These are phyloP conservation scores for Sebastes hopkinsi DNA, from an alignment of 2,797 vertebrate species.

Conservation along the genomic window DNA sequence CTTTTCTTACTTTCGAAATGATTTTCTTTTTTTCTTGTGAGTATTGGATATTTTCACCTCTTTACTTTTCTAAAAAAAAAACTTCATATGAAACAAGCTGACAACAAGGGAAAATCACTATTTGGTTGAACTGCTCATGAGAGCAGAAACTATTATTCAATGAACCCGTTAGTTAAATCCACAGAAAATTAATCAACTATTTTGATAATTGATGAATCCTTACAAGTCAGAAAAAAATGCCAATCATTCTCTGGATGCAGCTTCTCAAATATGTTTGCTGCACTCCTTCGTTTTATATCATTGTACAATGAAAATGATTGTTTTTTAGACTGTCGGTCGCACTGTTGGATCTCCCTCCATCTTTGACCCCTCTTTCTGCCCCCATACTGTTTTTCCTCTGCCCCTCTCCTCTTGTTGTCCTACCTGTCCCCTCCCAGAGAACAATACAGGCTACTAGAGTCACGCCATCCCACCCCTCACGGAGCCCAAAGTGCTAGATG, in stretches of 20 bases:
- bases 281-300: too few relatives aligned
- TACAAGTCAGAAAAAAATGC: not conserved
- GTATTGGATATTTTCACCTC: not conserved
- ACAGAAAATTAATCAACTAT: not conserved
- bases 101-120: not conserved
- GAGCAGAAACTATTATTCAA: too few relatives aligned
- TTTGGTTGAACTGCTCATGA: not conserved
- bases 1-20: not conserved
- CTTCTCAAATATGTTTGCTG: not conserved
- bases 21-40: not conserved
- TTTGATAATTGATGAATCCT: not conserved
- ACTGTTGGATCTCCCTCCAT: not conserved
- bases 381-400: not conserved
- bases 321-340: too few relatives aligned
- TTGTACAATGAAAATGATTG: too few relatives aligned
- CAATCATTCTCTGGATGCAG: not conserved
- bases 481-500: slow-evolving; percentile 49
- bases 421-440: slow-evolving; percentile 45
- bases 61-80: not conserved
- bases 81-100: not conserved
- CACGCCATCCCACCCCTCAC: slow-evolving; percentile 37
- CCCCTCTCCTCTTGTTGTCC: not conserved
- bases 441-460: slow-evolving; percentile 28
- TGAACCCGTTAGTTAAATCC: not conserved
- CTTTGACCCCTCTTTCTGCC: not conserved